Base-by-base conservation (phyloP, 2,797 vertebrate genomes). In the Nyctibius grandis region DNA sequence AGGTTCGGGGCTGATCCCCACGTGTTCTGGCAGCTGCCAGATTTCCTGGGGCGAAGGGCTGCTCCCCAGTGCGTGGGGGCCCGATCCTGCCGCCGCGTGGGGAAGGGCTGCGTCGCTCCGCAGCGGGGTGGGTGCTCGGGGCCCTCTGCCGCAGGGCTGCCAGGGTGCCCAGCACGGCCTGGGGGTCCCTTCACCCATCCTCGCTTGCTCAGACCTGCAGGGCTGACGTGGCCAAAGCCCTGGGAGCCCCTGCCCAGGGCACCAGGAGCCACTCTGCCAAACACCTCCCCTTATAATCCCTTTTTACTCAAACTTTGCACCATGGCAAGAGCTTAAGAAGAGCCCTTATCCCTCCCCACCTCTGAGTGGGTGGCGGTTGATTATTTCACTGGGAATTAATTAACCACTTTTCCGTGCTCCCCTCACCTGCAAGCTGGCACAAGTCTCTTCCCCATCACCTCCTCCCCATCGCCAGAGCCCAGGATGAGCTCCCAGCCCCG, bases 231-330 rank as follows among this genome's bases (percentile, higher is more conserved):
- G 50, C 31, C 16, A 0, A 91, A 89, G 31, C 34, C 29, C 23
- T 11, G 19, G 31, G n/a, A 82, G 7, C 11, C 3, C n/a, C 60
- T 12, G 5, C 61, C 53, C 0, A 0, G 8, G 17, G 67, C 47
- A 17, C 6, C 1, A 0, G 36, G 33, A 44, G 22, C 48, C 0
- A 15, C 45, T 82, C 45, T 54, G 51, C 45, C 0, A 0, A 79
- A 38, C 60, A 5, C 12, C 23, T 9, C 60, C 63, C 85, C 59
- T n/a, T 9, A 12, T 12, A 85, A 87, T 54, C 68, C 45, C 31
- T 75, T 85, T 94, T 72, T 9, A 25, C 22, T 40, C 60, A 31
- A 73, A 38, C 13, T 85, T 54, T 19, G 33, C 76, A 57, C 44
- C 18, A 1, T 0, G 38, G 22, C 44, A 29, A 7, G 4, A 17